phyloP scores from a whole-genome alignment of 2,113 vertebrate species.

The Accipiter cooperii region DNA sequence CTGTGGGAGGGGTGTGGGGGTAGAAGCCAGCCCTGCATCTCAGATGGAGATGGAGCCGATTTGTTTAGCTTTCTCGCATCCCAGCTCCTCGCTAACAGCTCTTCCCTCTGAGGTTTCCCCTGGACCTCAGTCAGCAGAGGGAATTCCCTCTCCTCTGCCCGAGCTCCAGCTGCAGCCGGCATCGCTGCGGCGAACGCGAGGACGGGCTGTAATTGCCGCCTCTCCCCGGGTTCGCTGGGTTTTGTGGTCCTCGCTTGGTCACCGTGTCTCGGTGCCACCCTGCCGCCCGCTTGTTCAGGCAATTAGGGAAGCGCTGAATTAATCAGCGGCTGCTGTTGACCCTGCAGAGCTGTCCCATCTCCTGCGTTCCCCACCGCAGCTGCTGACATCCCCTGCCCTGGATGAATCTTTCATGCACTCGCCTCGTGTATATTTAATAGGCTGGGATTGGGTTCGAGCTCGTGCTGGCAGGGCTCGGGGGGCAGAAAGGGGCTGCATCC shows the following conservation, averaged over 20 bases:
- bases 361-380: neutral
- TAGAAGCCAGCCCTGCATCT: neutral
- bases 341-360: neutral
- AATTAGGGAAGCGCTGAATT: neutral
- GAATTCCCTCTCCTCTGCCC: constrained; percentile 21
- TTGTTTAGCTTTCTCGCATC: neutral
- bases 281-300: neutral
- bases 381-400: neutral
- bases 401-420: neutral
- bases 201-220: neutral
- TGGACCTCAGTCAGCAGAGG: neutral
- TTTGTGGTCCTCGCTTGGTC: neutral
- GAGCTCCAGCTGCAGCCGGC: neutral
- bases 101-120: neutral
- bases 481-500: neutral
- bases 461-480: neutral
- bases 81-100: neutral
- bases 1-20: neutral
- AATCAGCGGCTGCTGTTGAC: neutral
- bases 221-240: neutral
- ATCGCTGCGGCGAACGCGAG: neutral
- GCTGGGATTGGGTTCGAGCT: neutral
- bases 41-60: neutral
- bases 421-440: neutral
- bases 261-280: neutral